Evolutionary conservation across 2,888 invertebrate genomes (phyloP), one percentile per base, ranked within the genome.

Genomic region (Caenorhabditis macrosperma): DNA sequence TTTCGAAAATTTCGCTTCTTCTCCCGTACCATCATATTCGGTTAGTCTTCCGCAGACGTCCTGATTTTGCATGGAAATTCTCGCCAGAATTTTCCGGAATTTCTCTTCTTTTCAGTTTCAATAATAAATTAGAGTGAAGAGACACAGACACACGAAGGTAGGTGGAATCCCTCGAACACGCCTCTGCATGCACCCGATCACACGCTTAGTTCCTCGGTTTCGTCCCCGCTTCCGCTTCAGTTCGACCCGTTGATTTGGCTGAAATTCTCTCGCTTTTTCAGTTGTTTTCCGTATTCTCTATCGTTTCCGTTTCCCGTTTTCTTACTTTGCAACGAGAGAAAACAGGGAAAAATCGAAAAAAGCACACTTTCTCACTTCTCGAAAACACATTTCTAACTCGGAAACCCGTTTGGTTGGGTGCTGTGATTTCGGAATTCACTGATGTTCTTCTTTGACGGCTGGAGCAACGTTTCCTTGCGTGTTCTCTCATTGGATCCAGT

Each of bases 61-160:
- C 66, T 72, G 48, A 64, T 72, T 72, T 72, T 72, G 72, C 72
- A 72, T 72, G 72, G 57, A 72, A 72, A 72, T 72, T 72, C 72
- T 33, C 6, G 2, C n/a, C 6, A 38, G 38, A 38, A 38, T 38
- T 38, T 38, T 38, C 41, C 41, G 15, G 61, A 61, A 61, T 76
- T 61, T 76, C 63, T 59, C 57, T 67, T 38, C 12, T 55, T 72
- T 78, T 61, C 77, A 78, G 77, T 78, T 78, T 78, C 63, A 78
- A 71, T 71, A 78, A 78, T 78, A 78, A 78, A 69, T 60, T 78
- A 78, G 77, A 78, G 35, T 78, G 60, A 77, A 28, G 44, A 60
- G 33, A 66, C 24, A 48, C n/a, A 38, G 28, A 30, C n/a, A 24
- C 20, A 38, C 38, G 38, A 61, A 63, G 64, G 69, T 71, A 64